These are phyloP conservation scores for Zaprionus taronus DNA, from an alignment of 1,140 invertebrate species.

Conservation along the genomic window DNA sequence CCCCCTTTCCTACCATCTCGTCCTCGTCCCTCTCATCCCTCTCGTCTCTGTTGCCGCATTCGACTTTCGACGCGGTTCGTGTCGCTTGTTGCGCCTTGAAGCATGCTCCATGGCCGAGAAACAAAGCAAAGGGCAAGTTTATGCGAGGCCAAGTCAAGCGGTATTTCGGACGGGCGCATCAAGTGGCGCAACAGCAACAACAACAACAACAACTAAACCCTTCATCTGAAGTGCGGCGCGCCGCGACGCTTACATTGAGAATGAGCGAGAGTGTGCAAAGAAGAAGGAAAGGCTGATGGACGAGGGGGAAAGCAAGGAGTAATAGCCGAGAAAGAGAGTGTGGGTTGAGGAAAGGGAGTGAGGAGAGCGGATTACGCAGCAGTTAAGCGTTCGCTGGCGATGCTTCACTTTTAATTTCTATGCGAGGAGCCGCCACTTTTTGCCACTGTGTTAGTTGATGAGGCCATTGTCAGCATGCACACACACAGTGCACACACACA, in stretches of 20 bases:
- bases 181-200: conserved; percentile 35
- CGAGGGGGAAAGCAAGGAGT: neutral
- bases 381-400: conserved; percentile 44
- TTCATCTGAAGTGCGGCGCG: conserved; percentile 39
- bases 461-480: conserved; percentile 57
- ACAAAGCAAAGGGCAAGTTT: conserved; percentile 70
- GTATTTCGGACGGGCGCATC: conserved; percentile 47
- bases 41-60: conserved; percentile 4
- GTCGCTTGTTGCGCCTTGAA: conserved; percentile 51
- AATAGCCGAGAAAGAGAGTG: neutral
- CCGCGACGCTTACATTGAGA: neutral
- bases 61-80: conserved; percentile 38
- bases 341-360: neutral
- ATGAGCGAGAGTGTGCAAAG: neutral
- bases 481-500: neutral
- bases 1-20: conserved; percentile 5
- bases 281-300: too few species aligned
- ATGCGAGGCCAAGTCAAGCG: conserved; percentile 58
- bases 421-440: conserved; percentile 33
- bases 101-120: conserved; percentile 45
- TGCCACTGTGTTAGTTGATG: conserved; percentile 56
- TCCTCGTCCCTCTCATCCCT: neutral
- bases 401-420: conserved; percentile 65
- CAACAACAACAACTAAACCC: conserved; percentile 5
- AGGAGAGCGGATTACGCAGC: conserved; percentile 11